Evolutionary conservation across 2,888 invertebrate genomes (phyloP), one percentile per base, ranked within the genome.

Genomic region (Sarcophaga subvicina): DNA sequence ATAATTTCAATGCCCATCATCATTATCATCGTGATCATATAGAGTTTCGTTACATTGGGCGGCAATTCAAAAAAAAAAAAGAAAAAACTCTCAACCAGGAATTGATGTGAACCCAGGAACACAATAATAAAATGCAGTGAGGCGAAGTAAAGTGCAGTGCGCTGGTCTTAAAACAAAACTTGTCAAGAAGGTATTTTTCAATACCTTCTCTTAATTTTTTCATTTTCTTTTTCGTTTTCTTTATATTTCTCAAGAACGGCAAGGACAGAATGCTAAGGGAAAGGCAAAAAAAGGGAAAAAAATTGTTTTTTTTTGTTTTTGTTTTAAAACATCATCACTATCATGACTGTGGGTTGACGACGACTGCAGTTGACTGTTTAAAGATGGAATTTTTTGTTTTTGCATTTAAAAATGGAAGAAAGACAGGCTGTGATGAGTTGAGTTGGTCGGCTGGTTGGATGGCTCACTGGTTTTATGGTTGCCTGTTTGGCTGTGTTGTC

Each of bases 261-360:
- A 62, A 62, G 62, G 22, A 62, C 62, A 27, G 45, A 59, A 62
- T 71, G 17, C 37, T 37, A 37, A 37, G 37, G 17, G 54, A 54
- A 54, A 14, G 17, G 54, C 10, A 17, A 20, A 72, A 66, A 69
- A 78, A 1, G 1, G 1, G 1, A 37, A 37, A 37, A 37, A 37
- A 37, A 22, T 22, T 22, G 22, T 8, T 4, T 27, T 27, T 4
- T 27, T 25, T 37, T 37, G 6, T 37, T 37, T 37, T 37, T 37
- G 10, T 10, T 37, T 20, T n/a, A 69, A 49, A 54, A 25, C 25
- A 20, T 75, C 72, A 82, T 64, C 54, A 54, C 59, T 59, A 59
- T 70, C 75, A 81, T 78, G 81, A 82, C 85, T 85, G 64, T 69
- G 45, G 73, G 59, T 69, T 82, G 85, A 73, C 69, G 37, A 8